Percentiles rank a stretch among this genome's conserved stretches.
These are phyloP conservation scores for Trichonephila inaurata DNA, from an alignment of 1,140 invertebrate genomes.

Conservation along the genomic window DNA sequence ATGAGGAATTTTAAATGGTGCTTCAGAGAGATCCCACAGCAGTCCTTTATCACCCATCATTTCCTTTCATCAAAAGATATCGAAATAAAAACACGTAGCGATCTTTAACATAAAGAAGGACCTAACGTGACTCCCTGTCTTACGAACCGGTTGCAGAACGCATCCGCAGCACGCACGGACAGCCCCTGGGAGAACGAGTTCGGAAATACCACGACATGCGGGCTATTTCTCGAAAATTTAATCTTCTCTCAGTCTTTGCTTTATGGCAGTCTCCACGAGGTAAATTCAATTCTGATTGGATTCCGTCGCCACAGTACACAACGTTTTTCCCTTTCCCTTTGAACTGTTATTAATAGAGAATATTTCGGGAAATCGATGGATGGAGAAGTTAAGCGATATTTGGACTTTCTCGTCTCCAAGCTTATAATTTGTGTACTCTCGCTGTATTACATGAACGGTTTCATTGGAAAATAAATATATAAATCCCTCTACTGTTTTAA, in stretches of 20 bases:
- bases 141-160: too few relatives aligned
- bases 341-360: neutral
- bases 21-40: too few relatives aligned
- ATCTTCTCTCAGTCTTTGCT: conserved; percentile 38
- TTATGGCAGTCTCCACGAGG: conserved; percentile 42
- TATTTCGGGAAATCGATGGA: neutral
- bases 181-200: neutral
- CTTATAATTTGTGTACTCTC: neutral
- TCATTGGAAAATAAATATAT: too few relatives aligned
- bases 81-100: too few relatives aligned
- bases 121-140: too few relatives aligned
- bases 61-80: too few relatives aligned
- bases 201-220: neutral
- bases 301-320: neutral
- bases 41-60: too few relatives aligned
- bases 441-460: too few relatives aligned
- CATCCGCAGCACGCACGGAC: neutral
- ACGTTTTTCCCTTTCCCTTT: neutral
- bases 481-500: too few relatives aligned
- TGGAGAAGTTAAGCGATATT: neutral
- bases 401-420: neutral
- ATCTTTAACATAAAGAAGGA: too few relatives aligned
- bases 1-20: too few relatives aligned
- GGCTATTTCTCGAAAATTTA: conserved; percentile 55
- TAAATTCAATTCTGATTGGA: conserved; percentile 65